Conservation (phyloP, 2,113 vertebrate genomes). For the Lophura nycthemera region DNA sequence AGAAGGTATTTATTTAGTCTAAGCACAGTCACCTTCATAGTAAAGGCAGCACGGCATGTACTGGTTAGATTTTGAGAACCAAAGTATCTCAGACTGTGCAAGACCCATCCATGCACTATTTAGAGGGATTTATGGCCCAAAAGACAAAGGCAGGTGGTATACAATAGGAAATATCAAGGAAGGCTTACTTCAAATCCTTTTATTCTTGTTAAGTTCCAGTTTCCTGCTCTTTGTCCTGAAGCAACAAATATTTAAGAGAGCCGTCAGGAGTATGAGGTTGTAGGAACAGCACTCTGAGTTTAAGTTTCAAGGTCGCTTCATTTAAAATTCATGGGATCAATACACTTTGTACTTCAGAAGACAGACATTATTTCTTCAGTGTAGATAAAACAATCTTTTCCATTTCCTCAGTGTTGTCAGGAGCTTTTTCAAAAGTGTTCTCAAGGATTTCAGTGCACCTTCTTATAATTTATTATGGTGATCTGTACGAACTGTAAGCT, state of each 20-base stretch:
- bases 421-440: neutral
- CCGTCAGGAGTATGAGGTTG: neutral
- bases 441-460: neutral
- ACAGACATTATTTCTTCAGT: neutral
- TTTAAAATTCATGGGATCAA: conserved; percentile 46
- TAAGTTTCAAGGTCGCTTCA: conserved; percentile 8
- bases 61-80: neutral
- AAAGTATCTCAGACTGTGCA: neutral
- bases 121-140: neutral
- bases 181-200: neutral
- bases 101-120: neutral
- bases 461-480: neutral
- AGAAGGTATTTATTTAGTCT: neutral
- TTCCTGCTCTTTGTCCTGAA: neutral
- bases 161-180: neutral
- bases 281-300: neutral
- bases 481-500: neutral
- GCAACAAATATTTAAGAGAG: neutral
- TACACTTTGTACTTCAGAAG: neutral
- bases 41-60: neutral
- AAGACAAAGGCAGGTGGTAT: neutral
- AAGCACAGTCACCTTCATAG: neutral
- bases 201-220: neutral
- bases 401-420: neutral
- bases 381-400: neutral